These are phyloP conservation scores for Cosmorhoe ocellata DNA, from an alignment of 2,888 invertebrate genomes.

Conservation along the genomic window DNA sequence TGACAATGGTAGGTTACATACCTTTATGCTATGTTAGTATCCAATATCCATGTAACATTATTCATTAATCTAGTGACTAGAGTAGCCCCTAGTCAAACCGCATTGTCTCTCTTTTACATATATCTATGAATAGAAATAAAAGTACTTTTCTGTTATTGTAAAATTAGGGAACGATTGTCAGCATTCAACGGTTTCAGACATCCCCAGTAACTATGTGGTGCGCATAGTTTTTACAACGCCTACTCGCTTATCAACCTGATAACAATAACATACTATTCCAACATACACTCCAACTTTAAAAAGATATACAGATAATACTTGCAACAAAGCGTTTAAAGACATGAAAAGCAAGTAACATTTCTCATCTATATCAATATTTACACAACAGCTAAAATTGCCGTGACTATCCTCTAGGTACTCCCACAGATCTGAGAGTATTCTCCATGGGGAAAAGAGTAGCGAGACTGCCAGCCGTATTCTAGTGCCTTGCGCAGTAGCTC, in stretches of 20 bases:
- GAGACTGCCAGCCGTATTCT: not conserved
- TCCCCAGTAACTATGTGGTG: constrained; percentile 1
- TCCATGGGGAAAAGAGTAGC: not conserved
- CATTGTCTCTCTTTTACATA: no score
- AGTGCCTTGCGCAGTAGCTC: not conserved
- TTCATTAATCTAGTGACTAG: no score
- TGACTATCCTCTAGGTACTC: not conserved
- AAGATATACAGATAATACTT: constrained; percentile 56
- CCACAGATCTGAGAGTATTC: constrained; percentile 1
- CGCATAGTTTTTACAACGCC: constrained; percentile 13
- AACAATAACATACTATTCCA: constrained; percentile 24
- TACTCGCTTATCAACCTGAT: constrained; percentile 35
- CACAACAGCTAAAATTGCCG: constrained; percentile 3
- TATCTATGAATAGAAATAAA: no score
- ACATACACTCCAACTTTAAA: constrained; percentile 36
- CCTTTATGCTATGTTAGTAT: no score
- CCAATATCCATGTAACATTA: no score
- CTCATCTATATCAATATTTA: constrained; percentile 37
- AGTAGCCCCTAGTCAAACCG: no score
- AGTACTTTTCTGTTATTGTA: no score
- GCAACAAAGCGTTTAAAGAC: constrained; percentile 63
- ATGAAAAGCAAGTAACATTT: constrained; percentile 59
- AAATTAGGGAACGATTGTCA: not conserved
- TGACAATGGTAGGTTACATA: no score
- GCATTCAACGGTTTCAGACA: constrained; percentile 6